A percentile compares a stretch with the other conserved stretches of the same genome.
Evolutionary conservation across 2,888 invertebrate genomes (phyloP).

Genomic region (Pollenia amentaria): DNA sequence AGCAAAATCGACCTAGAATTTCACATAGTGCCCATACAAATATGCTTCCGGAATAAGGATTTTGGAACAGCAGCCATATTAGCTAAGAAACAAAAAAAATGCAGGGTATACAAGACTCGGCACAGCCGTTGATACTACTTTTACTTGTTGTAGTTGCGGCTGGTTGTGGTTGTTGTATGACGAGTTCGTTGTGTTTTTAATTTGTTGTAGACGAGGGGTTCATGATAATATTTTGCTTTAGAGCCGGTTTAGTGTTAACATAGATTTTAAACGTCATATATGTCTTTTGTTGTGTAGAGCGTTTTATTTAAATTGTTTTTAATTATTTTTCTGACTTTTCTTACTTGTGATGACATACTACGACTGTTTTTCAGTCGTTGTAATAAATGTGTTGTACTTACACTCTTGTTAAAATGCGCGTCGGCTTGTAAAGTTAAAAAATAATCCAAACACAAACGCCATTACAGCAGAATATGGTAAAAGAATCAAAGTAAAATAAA

Average conservation of each 20-base stretch:
- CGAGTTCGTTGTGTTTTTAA: conserved; percentile 59
- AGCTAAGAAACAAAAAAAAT: too few species aligned
- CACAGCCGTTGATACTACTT: neutral
- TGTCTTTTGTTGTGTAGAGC: conserved; percentile 40
- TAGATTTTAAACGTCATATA: conserved; percentile 69
- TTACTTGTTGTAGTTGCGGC: conserved; percentile 4
- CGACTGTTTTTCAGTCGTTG: conserved; percentile 27
- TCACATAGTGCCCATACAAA: too few species aligned
- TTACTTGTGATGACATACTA: conserved; percentile 30
- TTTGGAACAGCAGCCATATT: too few species aligned
- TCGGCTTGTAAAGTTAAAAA: conserved; percentile 56
- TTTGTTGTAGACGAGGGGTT: conserved; percentile 57
- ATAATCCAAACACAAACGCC: conserved; percentile 56
- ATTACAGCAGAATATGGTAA: neutral
- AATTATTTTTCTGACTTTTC: conserved; percentile 11
- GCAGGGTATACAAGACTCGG: too few species aligned
- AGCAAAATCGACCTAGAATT: too few species aligned
- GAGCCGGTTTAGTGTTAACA: conserved; percentile 75
- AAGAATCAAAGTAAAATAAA: conserved; percentile 13
- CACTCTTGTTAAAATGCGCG: conserved; percentile 56
- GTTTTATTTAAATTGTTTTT: conserved; percentile 10
- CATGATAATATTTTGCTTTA: conserved; percentile 67
- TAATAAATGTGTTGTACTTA: conserved; percentile 8
- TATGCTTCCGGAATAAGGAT: too few species aligned
- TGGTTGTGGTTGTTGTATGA: conserved; percentile 55